These are phyloP conservation scores for Ichneumon xanthorius DNA, from an alignment of 2,888 invertebrate genomes.

Conservation along the genomic window DNA sequence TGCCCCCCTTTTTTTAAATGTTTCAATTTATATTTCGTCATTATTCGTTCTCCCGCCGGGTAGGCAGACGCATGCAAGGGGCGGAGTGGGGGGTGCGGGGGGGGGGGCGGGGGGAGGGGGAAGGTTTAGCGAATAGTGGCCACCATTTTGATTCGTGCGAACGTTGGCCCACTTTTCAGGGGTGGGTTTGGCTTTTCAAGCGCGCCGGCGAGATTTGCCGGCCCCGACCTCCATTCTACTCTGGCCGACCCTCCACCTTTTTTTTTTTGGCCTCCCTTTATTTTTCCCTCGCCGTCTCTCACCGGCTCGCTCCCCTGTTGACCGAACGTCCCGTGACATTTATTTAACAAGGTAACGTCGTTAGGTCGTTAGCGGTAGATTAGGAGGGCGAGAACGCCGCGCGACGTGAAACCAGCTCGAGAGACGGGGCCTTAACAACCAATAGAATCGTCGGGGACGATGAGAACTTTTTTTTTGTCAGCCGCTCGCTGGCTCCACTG, in stretches of 20 bases:
- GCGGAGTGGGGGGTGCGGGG: not conserved
- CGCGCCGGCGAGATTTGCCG: conserved; percentile 64
- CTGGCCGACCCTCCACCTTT: conserved; percentile 72
- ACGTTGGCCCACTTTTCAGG: conserved; percentile 80
- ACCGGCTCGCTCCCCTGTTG: conserved; percentile 32
- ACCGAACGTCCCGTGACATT: conserved; percentile 76
- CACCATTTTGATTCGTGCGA: conserved; percentile 79
- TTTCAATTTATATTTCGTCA: conserved; percentile 48
- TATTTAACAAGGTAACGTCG: conserved; percentile 83
- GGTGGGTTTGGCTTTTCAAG: conserved; percentile 75
- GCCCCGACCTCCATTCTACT: conserved; percentile 49
- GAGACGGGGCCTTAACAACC: conserved; percentile 75
- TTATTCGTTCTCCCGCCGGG: conserved; percentile 32
- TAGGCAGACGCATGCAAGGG: not conserved
- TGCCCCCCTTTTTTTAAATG: conserved; percentile 32
- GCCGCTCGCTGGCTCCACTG: conserved; percentile 1
- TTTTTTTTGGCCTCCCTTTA: conserved; percentile 9
- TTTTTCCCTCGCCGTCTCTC: not conserved
- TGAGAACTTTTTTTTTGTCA: conserved; percentile 64
- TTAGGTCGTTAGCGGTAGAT: conserved; percentile 80
- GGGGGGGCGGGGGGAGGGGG: not conserved
- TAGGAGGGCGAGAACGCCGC: conserved; percentile 75
- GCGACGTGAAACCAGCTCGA: conserved; percentile 57
- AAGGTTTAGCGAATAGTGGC: conserved; percentile 51
- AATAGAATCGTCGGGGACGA: conserved; percentile 78